phyloP scores from a whole-genome alignment of 2,113 vertebrate genomes.

The Scomber colias region DNA sequence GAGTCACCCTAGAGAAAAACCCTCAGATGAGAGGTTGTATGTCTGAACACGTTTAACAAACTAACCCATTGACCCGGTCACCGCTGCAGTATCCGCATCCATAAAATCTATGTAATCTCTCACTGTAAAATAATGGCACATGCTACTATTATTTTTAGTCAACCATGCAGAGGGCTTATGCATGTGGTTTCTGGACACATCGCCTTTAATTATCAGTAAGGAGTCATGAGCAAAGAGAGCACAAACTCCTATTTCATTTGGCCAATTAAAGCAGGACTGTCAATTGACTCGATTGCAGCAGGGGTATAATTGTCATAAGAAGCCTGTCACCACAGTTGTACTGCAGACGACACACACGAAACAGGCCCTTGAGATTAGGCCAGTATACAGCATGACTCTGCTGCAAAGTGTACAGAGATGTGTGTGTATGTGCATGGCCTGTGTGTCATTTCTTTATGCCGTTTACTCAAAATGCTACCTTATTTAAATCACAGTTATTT shows the following conservation, averaged over 20 bases:
- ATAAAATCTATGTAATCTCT: constrained; percentile 33
- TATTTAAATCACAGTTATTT: constrained; percentile 15
- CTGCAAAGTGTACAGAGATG: constrained; percentile 39
- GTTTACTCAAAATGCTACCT: neutral
- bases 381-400: constrained; percentile 6
- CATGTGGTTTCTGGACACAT: constrained; percentile 71
- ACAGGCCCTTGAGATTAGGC: constrained; percentile 55
- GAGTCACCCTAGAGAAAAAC: constrained; percentile 41
- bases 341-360: constrained; percentile 58
- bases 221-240: constrained; percentile 58
- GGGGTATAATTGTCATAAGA: constrained; percentile 74
- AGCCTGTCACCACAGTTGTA: constrained; percentile 68
- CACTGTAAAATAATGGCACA: constrained; percentile 53
- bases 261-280: constrained; percentile 73
- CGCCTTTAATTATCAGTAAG: constrained; percentile 72
- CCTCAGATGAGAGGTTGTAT: constrained; percentile 6
- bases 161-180: constrained; percentile 52
- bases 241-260: constrained; percentile 69
- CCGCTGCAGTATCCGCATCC: constrained; percentile 26
- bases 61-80: constrained; percentile 47
- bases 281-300: constrained; percentile 66
- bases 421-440: constrained; percentile 27
- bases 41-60: constrained; percentile 27
- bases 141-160: constrained; percentile 66
- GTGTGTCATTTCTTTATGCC: constrained; percentile 8